Evolutionary conservation across 2,888 invertebrate genomes (phyloP).

Genomic region (Eupeodes luniger): DNA sequence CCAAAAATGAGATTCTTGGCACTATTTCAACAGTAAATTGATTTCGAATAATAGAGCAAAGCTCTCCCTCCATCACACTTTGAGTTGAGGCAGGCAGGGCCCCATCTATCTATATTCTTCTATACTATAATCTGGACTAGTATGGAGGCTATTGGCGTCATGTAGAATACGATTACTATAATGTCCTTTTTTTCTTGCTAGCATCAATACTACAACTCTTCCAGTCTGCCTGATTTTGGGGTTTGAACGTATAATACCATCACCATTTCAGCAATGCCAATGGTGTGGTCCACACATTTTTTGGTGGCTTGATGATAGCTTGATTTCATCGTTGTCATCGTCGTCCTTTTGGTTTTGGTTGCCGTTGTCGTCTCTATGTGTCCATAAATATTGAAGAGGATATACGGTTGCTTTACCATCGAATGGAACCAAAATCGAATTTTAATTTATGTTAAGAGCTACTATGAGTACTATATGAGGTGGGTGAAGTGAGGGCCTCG

Average conservation of each 20-base stretch:
- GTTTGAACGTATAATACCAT: conserved; percentile 1
- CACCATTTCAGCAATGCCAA: background rate
- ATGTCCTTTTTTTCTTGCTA: conserved; percentile 55
- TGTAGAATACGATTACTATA: conserved; percentile 72
- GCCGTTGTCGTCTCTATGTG: conserved; percentile 10
- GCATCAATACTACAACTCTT: background rate
- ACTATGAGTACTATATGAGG: background rate
- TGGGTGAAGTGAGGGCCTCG: background rate
- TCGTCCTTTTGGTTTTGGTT: background rate
- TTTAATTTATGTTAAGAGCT: conserved; percentile 68
- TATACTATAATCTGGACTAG: background rate
- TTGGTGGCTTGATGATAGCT: conserved; percentile 66
- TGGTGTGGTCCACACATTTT: conserved; percentile 58
- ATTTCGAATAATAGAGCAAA: conserved; percentile 81
- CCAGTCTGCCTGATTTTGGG: conserved; percentile 32
- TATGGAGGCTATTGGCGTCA: conserved; percentile 64
- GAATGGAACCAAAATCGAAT: conserved; percentile 61
- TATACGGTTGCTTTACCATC: conserved; percentile 52
- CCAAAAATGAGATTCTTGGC: conserved; percentile 82
- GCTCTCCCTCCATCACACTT: conserved; percentile 26
- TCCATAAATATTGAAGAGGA: conserved; percentile 62
- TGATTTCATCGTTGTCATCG: conserved; percentile 36
- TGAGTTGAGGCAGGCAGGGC: background rate
- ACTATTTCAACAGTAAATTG: conserved; percentile 83
- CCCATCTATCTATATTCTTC: conserved; percentile 58